Evolutionary conservation across 2,113 vertebrate species (phyloP), one percentile per base, ranked within the genome.

Genomic region (Dryoscopus gambensis): DNA sequence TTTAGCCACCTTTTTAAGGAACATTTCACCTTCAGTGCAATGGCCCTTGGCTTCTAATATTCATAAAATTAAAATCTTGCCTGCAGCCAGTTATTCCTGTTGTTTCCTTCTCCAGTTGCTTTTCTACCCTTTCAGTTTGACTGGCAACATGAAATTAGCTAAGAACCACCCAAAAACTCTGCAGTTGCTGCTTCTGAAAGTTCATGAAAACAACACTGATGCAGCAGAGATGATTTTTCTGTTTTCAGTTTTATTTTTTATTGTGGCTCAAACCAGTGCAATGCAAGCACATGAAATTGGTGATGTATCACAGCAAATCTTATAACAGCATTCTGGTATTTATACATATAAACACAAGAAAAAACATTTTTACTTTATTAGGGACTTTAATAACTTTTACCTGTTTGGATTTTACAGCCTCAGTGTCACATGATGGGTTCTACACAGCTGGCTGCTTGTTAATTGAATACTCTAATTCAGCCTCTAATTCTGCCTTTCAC

Each of bases 381-480:
- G 44, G 27, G 42, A 40, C 69, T 92, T 84, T 22, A 84, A 73
- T 82, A 57, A 77, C 80, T 74, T 92, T 91, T 77, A 77, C 60
- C 60, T 81, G 21, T 84, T 90, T 70, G 60, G 55, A 67, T 87
- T 93, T 71, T 60, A 73, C 23, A 76, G 31, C 65, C 46, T 47
- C 39, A 49, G 10, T 44, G 79, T 93, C 93, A 91, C 60, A 31
- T 14, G 84, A 35, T 63, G 74, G 62, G 30, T 35, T 93, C 93
- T 90, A 40, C 82, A 95, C 80, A 90, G 69, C 47, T 95, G 83
- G 89, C 69, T 95, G 86, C 68, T 59, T 92, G 33, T 93, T 96
- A 93, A 93, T 94, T 96, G 92, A 95, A 96, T 75, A 68, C 47
- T 87, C 80, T 87, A 86, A 90, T 88, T 90, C 68, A 86, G 49